Base-by-base conservation (phyloP, 2,888 invertebrate genomes). In the Hoplodrina ambigua region DNA sequence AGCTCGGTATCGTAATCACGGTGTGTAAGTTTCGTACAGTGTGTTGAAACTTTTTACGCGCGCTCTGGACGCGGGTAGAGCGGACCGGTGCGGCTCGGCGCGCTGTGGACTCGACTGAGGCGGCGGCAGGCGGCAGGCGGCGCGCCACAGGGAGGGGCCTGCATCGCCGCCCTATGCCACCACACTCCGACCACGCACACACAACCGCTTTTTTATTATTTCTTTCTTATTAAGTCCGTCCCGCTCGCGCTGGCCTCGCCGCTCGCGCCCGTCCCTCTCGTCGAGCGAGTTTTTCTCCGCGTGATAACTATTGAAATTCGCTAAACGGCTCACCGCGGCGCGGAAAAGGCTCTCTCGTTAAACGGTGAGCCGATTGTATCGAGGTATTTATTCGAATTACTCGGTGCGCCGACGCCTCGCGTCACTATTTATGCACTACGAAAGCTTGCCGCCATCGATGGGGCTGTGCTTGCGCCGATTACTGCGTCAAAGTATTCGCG, bases 271-370 rank as follows among this genome's bases (percentile, higher is more conserved):
- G 88, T 94, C 94, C 88, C 92, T 87, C 88, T 94, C 94, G 84
- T 59, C 85, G 83, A 89, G 88, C 87, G 93, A 94, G 95, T 95
- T 95, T 95, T 95, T 96, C 95, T 95, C 94, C 90, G 88, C 90
- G 94, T 92, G 95, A 94, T 96, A 95, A 95, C 95, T 96, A 95
- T 96, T 95, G 95, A 96, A 95, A 95, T 95, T 95, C 94, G 95
- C 95, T 95, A 95, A 96, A 96, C 92, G 94, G 94, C 92, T 95
- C 94, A 92, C 94, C 93, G 93, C 94, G 93, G 93, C 92, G 94
- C 92, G 94, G 95, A 94, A 96, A 95, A 94, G 95, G 93, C 93
- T 91, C 93, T 94, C 94, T 94, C 93, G 94, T 95, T 95, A 95
- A 95, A 94, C 93, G 93, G 92, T 92, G 92, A 94, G 91, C 91